A percentile compares a stretch with the other conserved stretches of the same genome.
Conservation (phyloP, 2,113 vertebrate genomes). For the Vicugna pacos region DNA sequence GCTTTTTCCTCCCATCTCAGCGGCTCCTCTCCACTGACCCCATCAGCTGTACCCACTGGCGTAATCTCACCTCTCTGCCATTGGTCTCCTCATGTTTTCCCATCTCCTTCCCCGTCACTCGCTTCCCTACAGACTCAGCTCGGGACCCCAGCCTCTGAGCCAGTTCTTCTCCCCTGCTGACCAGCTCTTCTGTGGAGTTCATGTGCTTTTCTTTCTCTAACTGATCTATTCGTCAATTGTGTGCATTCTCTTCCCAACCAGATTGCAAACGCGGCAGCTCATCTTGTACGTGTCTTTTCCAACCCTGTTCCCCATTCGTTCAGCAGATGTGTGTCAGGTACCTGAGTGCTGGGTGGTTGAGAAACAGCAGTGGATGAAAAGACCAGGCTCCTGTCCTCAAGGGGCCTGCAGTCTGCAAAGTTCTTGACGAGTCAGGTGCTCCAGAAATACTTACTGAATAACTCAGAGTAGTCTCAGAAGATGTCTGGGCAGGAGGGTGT, state of each 20-base stretch:
- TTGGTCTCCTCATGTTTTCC: not conserved
- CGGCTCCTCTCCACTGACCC: not conserved
- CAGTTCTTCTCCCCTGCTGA: not conserved
- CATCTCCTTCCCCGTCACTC: not conserved
- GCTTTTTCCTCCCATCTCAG: not conserved
- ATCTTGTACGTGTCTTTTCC: not conserved
- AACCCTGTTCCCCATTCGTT: not conserved
- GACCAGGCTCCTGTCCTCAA: not conserved
- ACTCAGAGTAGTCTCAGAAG: not conserved
- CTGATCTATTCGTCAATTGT: not conserved
- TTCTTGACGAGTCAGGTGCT: not conserved
- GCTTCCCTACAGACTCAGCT: not conserved
- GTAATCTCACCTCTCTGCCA: not conserved
- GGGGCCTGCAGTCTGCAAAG: not conserved
- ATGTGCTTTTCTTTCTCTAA: not conserved
- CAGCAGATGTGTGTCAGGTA: not conserved
- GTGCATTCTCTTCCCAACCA: not conserved
- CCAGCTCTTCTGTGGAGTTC: fast-evolving
- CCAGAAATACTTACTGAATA: not conserved
- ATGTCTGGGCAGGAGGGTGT: not conserved
- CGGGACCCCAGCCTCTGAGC: not conserved
- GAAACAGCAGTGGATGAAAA: not conserved
- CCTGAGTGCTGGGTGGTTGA: not conserved
- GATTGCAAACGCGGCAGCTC: not conserved
- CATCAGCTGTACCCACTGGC: fast-evolving